Evolutionary conservation across 2,113 vertebrate genomes (phyloP), one percentile per base, ranked within the genome.

Genomic region (Sterna hirundo): DNA sequence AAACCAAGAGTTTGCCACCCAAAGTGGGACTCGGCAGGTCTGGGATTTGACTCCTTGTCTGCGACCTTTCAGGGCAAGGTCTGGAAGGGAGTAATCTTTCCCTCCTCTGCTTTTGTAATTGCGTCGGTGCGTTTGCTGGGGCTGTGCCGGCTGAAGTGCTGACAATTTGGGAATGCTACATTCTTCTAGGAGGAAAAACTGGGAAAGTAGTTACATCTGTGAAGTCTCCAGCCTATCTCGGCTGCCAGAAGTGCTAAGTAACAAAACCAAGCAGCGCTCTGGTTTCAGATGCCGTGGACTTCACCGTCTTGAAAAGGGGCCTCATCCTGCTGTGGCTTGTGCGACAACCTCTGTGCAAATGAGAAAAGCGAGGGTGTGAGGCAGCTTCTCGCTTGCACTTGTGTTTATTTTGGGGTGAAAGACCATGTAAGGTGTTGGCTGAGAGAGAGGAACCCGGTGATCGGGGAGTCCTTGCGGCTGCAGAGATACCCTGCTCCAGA

Each of bases 121-220:
- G n/a, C 2, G 0, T 7, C 0, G 9, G 51, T 58, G 72, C 1
- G 0, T 81, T 88, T n/a, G 68, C 83, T 66, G 86, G 72, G 91
- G 60, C 71, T 88, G 86, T 55, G 62, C 76, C 0, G 46, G 85
- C 83, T 86, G 79, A 83, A 61, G 89, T 62, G 91, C 80, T 92
- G 89, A 77, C 74, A 78, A 0, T 34, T 25, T 51, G 93, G 86
- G 86, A 62, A 96, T 16, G 86, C 80, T 92, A 2, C 46, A 44
- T 78, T 86, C 86, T 71, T 88, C 55, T 29, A 62, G 72, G 65
- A 82, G 81, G 57, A 70, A 77, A 92, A 94, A 32, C 86, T 86
- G 72, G 34, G 38, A 46, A 95, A 94, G 83, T 1, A 88, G 82
- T 88, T 83, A 88, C 84, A 83, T 88, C 88, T 87, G 86, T 55